Evolutionary conservation across 1,140 invertebrate genomes (phyloP).

Genomic region (Apis florea): DNA sequence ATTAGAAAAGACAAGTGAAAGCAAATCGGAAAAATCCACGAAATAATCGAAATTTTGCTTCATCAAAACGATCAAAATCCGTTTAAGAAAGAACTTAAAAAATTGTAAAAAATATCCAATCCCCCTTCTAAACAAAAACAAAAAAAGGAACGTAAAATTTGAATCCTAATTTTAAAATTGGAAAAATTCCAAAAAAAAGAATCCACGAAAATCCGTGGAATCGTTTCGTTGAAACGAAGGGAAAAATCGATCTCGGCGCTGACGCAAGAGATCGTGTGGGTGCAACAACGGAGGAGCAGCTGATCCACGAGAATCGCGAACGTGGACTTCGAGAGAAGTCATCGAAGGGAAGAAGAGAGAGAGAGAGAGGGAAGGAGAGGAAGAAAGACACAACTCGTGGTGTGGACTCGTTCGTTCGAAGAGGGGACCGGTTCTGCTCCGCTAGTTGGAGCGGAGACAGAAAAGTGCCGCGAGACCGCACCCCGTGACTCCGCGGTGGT

Average conservation of each 20-base stretch:
- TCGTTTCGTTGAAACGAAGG: not conserved
- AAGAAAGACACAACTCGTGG: not conserved
- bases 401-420: constrained; percentile 8
- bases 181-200: not conserved
- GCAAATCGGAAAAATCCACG: too few species aligned
- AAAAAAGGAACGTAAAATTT: too few species aligned
- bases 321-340: not conserved
- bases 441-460: constrained; percentile 35
- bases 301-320: not conserved
- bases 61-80: too few species aligned
- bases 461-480: constrained; percentile 64
- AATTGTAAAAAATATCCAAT: too few species aligned
- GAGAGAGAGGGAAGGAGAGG: not conserved
- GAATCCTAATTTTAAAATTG: not conserved
- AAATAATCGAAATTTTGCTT: too few species aligned
- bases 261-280: constrained; percentile 38
- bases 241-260: not conserved
- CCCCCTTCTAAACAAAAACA: too few species aligned
- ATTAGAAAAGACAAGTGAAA: too few species aligned
- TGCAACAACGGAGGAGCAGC: constrained; percentile 47
- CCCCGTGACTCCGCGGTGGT: constrained; percentile 47
- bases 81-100: too few species aligned
- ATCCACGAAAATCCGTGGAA: not conserved
- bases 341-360: not conserved
- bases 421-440: constrained; percentile 57